These are phyloP conservation scores for Brotula barbata DNA, from an alignment of 2,797 vertebrate species.

Conservation along the genomic window DNA sequence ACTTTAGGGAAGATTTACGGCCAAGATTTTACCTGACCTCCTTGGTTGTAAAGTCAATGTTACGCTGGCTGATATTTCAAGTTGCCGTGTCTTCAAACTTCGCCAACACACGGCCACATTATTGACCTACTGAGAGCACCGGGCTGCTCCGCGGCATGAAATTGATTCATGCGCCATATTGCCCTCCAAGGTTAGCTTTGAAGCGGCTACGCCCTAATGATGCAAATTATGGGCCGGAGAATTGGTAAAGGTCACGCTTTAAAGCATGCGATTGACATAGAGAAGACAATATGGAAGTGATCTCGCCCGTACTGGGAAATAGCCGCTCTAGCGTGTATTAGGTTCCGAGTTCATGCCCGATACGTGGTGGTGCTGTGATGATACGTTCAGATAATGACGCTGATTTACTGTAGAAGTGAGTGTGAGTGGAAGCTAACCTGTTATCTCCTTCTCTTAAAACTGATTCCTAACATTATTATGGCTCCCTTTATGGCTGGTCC, in stretches of 20 bases:
- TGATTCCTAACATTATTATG: no score
- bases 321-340: no score
- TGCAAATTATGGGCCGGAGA: conserved; percentile 17
- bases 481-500: no score
- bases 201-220: conserved; percentile 13
- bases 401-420: no score
- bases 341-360: no score
- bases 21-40: conserved; percentile 34
- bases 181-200: not conserved
- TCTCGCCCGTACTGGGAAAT: not conserved
- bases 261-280: not conserved
- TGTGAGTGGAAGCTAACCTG: no score
- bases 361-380: no score
- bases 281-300: not conserved
- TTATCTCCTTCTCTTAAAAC: no score
- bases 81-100: conserved; percentile 32
- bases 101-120: conserved; percentile 13
- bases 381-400: no score
- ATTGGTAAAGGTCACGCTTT: conserved; percentile 32
- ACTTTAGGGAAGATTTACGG: conserved; percentile 50
- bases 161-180: conserved; percentile 11
- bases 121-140: conserved; percentile 23
- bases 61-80: conserved; percentile 43
- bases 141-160: conserved; percentile 12
- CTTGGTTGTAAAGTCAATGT: conserved; percentile 50